Base-by-base conservation (phyloP, 2,113 vertebrate species). In the Lates calcarifer region DNA sequence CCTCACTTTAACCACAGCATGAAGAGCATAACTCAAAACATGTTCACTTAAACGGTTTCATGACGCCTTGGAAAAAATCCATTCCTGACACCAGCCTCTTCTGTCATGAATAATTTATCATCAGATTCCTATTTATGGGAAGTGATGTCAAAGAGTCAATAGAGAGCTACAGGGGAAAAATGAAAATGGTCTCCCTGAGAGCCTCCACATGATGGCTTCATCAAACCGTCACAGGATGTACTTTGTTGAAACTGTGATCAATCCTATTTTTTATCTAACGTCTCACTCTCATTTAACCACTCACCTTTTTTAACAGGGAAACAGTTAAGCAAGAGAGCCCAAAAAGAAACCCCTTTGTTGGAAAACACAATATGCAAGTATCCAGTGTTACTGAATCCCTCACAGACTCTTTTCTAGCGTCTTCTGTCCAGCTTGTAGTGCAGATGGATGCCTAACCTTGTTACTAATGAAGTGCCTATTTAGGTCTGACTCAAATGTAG, bases 361-460 rank as follows among this genome's bases (percentile, higher is more conserved):
- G 95, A 96, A 95, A 96, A 93, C 95, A 93, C 94, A 95, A 94
- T 95, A 96, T 97, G 96, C 97, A 97, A 97, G 96, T 97, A 97
- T 98, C 94, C 92, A 80, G 81, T 90, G 87, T 93, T 87, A 74
- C 89, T 89, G 92, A 92, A 75, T 81, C 88, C 90, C 43, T 72
- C 37, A 9, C 45, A 6, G 12, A 29, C 39, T 64, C 17, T 24
- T 65, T 33, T 6, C 14, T 56, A 71, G 77, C 81, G 7, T 75
- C 87, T 81, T 83, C 79, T 85, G 87, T 95, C 90, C 94, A 43
- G 79, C 84, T 87, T 88, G 69, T 93, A 91, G 88, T 24, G 66
- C 84, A 79, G 86, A 74, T 62, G 49, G 85, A 76, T 68, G 78
- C 28, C 64, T 88, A 87, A 90, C 83, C 47, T 3, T 64, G 62